Base-by-base conservation (phyloP, 2,888 invertebrate genomes). In the Lysandra bellargus region DNA sequence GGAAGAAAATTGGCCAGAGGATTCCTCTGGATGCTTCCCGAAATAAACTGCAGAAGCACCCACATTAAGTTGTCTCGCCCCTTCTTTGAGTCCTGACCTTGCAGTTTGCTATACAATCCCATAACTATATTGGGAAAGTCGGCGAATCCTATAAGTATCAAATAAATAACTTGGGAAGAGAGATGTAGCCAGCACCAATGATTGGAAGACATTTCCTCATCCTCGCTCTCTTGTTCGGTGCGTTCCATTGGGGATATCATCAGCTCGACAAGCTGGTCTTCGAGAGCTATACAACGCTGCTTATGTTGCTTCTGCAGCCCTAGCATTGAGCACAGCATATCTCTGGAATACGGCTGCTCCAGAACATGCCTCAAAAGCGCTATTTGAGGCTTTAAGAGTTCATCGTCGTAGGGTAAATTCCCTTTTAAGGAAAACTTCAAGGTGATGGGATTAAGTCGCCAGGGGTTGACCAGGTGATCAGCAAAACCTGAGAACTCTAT, bases 61-160 rank as follows among this genome's bases (percentile, higher is more conserved):
- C 99, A 99, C 99, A 99, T 99, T n/a, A 99, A 94, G 86, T 99
- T 99, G 91, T 99, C 99, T 77, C 99, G 95, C 0, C 99, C 99
- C 90, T 98, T 98, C 81, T 97, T 96, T 87, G 98, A 95, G 86
- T 98, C 98, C 83, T 97, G 95, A 7, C 97, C 97, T 73, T 97
- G 95, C 61, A 98, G 90, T 94, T 97, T 98, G 80, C 97, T 97
- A 88, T 98, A 98, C 57, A 99, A 95, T 0, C 98, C 97, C 94
- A 97, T 96, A 0, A 99, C 98, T 87, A 99, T 98, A 86, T 98
- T 98, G 57, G 98, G 98, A 87, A 99, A 99, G 82, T 97, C 97
- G 0, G 98, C 98, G 90, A 98, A 98, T 87, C 99, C 98, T 88
- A 98, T 98, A 1, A 99, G 95, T 75, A 99, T 98, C 89, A 99